A percentile compares a stretch with the other conserved stretches of the same genome.
These are phyloP conservation scores for Zoroaster sp. DNA, from an alignment of 53 echinoderm and acorn worm genomes.

Conservation along the genomic window DNA sequence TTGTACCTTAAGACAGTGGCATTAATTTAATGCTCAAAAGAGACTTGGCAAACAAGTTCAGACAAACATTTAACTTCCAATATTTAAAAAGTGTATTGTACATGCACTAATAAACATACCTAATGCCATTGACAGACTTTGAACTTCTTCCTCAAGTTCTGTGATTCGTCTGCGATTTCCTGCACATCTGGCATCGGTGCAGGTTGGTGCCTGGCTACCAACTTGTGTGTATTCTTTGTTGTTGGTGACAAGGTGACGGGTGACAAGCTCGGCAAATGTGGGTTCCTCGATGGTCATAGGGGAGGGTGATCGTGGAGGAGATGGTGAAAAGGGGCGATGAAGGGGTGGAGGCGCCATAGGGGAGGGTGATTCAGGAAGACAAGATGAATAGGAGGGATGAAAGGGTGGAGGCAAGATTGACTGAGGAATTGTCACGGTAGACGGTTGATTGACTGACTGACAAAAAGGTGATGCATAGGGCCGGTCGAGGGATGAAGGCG, in stretches of 20 bases:
- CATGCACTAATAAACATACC: conserved; percentile 1
- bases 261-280: neutral
- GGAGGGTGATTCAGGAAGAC: conserved; percentile 20
- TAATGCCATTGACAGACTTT: neutral
- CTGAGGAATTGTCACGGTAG: neutral
- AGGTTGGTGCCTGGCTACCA: too few species aligned
- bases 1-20: too few species aligned
- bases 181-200: neutral
- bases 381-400: conserved; percentile 8
- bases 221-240: too few species aligned
- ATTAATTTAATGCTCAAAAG: neutral
- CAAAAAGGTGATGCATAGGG: neutral
- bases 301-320: conserved; percentile 14
- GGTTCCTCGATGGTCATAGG: conserved; percentile 8
- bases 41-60: neutral
- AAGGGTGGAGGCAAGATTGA: neutral
- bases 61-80: neutral
- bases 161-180: neutral
- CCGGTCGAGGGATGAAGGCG: neutral
- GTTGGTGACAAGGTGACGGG: neutral
- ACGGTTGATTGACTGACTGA: neutral
- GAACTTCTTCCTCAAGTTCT: neutral
- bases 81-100: neutral
- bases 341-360: conserved; percentile 2
- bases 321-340: conserved; percentile 9